phyloP scores from a whole-genome alignment of 2,888 invertebrate species.

The Apantesis nais region DNA sequence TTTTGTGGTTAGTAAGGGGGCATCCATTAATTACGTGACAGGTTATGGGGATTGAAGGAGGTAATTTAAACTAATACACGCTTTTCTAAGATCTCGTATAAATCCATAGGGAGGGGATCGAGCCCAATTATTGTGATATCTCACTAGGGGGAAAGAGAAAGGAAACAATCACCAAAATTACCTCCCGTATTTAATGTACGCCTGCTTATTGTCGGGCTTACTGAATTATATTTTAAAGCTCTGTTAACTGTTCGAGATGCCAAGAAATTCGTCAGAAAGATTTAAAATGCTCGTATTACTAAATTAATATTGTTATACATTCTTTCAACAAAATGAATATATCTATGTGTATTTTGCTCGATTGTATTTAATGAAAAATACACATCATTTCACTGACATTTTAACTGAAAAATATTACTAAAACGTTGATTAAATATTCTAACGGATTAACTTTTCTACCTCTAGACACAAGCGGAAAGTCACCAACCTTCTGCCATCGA shows the following conservation, averaged over 20 bases:
- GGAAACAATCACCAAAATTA: too few relatives aligned
- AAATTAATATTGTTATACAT: too few relatives aligned
- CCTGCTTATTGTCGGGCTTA: neutral
- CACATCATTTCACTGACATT: too few relatives aligned
- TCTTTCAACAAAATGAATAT: too few relatives aligned
- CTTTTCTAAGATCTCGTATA: neutral
- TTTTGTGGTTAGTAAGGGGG: neutral
- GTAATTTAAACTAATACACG: neutral
- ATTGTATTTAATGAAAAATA: too few relatives aligned
- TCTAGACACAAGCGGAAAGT: slow-evolving; percentile 95
- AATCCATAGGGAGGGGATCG: too few relatives aligned
- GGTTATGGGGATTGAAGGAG: neutral
- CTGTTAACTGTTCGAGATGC: neutral
- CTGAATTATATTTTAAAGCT: neutral
- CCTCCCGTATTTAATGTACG: too few relatives aligned
- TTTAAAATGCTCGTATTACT: too few relatives aligned
- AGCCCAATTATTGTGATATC: too few relatives aligned
- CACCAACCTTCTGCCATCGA: slow-evolving; percentile 93
- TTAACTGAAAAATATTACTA: neutral
- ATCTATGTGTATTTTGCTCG: too few relatives aligned
- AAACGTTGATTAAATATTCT: neutral
- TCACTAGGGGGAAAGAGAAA: too few relatives aligned
- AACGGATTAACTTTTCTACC: slow-evolving; percentile 58
- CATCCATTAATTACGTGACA: neutral
- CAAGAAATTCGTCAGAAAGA: neutral